Evolutionary conservation across 1,140 invertebrate genomes (phyloP), one percentile per base, ranked within the genome.

Genomic region (Campoletis sonorensis): DNA sequence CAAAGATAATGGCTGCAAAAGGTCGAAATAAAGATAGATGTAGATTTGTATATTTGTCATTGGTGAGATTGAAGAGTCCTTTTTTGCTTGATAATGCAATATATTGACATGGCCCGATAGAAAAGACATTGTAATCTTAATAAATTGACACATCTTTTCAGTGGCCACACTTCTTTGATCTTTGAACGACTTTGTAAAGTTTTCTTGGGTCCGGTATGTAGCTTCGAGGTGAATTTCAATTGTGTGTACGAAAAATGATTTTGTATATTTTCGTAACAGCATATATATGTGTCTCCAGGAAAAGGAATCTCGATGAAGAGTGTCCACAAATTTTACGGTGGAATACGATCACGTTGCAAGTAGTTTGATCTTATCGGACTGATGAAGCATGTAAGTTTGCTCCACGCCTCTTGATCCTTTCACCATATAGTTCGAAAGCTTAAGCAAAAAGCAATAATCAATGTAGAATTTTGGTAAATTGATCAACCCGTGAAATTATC

Each of bases 361-460:
- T 21, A 70, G 27, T 27, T 70, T 70, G 67, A 70, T 70, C 67
- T 70, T 70, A 70, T 70, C 67, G 27, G n/a, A 70, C 30, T 0
- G 67, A 70, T 33, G 30, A 21, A 18, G 16, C 27, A 70, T 30
- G 67, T 70, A 30, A 30, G 15, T 18, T 7, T 30, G 27, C 30
- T 33, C 0, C 27, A 70, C 67, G 30, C 67, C 26, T 27, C 30
- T 21, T n/a, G 18, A 33, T 70, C n/a, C 4, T 70, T 33, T n/a
- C 30, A 2, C 27, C 64, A 67, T 30, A 67, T 30, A 30, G 27
- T 3, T 15, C 67, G 27, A 23, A 64, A 70, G 18, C 16, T 1
- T 33, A 70, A 33, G 67, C 67, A 18, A 70, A 70, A 33, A n/a
- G n/a, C 10, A 15, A 21, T 27, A 70, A 27, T 64, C 67, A 18